Percentiles rank a stretch among this genome's conserved stretches.
phyloP scores from a whole-genome alignment of 2,113 vertebrate genomes.

The Vidua chalybeata region DNA sequence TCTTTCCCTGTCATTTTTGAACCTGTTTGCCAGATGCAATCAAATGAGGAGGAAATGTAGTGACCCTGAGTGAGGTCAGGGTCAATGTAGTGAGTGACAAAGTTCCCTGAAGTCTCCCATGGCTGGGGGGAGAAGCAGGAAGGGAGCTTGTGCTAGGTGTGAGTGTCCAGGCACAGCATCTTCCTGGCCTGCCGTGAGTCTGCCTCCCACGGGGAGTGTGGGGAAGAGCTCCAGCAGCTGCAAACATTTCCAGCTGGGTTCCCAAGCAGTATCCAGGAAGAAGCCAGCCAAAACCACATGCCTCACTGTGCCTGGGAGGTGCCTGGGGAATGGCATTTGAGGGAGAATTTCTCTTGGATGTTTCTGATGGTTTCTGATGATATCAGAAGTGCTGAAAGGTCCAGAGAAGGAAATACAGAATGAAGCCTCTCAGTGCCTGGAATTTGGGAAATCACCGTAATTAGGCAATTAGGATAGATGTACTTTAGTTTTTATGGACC shows the following conservation, averaged over 20 bases:
- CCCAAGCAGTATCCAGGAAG: background rate
- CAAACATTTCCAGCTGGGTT: background rate
- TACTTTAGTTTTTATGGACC: background rate
- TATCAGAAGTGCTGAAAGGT: background rate
- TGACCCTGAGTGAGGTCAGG: too few relatives aligned
- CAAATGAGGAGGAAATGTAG: background rate
- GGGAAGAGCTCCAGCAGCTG: background rate
- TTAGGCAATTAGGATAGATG: background rate
- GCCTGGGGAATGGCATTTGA: background rate
- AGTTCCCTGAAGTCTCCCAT: background rate
- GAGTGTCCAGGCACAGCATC: background rate
- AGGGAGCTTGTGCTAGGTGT: background rate
- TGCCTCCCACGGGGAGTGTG: background rate
- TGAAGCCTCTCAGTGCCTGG: background rate
- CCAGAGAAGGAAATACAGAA: background rate
- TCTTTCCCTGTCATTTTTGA: background rate
- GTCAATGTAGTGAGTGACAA: background rate
- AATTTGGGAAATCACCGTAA: background rate
- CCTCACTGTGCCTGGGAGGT: background rate
- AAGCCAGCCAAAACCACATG: background rate
- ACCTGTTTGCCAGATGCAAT: background rate
- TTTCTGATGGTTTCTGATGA: background rate
- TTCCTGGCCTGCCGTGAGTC: background rate
- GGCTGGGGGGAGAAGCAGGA: background rate
- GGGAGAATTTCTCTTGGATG: background rate